A percentile compares a stretch with the other conserved stretches of the same genome.
Conservation (phyloP, 2,888 invertebrate species). For the Augochlorella aurata region DNA sequence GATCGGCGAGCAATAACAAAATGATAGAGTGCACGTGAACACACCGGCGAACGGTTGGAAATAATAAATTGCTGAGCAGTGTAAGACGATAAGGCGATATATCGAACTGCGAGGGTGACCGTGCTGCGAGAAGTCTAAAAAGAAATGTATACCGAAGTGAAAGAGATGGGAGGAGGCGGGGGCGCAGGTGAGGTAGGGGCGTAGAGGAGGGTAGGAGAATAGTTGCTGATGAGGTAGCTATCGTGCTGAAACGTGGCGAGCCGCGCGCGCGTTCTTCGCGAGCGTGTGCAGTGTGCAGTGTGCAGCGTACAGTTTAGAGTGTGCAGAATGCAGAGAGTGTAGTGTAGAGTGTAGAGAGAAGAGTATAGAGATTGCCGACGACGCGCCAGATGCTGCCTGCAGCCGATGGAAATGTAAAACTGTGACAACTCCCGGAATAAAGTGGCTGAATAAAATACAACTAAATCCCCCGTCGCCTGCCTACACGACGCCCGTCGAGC, state of each 20-base stretch:
- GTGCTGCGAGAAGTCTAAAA: background rate
- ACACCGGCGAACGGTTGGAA: background rate
- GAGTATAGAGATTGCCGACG: constrained; percentile 72
- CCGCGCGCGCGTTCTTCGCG: constrained; percentile 55
- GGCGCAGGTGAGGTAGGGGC: background rate
- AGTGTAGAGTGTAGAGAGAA: constrained; percentile 29
- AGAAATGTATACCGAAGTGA: background rate
- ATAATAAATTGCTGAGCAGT: constrained; percentile 1
- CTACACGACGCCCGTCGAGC: constrained; percentile 49
- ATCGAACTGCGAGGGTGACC: constrained; percentile 38
- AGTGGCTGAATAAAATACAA: constrained; percentile 81
- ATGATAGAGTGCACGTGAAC: constrained; percentile 28
- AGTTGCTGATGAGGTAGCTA: constrained; percentile 54
- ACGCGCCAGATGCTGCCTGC: constrained; percentile 75
- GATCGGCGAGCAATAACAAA: constrained; percentile 27
- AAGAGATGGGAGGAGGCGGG: constrained; percentile 18
- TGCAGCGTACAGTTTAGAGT: background rate
- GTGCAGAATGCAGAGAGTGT: no score
- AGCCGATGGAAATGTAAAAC: constrained; percentile 79
- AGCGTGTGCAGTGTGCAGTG: background rate
- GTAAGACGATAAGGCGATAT: constrained; percentile 30
- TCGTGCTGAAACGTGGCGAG: constrained; percentile 48
- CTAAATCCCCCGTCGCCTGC: constrained; percentile 73
- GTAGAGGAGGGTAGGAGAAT: constrained; percentile 25
- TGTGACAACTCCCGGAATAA: constrained; percentile 80